Conservation (phyloP, 2,888 invertebrate genomes). For the Eubasilissa splendida region DNA sequence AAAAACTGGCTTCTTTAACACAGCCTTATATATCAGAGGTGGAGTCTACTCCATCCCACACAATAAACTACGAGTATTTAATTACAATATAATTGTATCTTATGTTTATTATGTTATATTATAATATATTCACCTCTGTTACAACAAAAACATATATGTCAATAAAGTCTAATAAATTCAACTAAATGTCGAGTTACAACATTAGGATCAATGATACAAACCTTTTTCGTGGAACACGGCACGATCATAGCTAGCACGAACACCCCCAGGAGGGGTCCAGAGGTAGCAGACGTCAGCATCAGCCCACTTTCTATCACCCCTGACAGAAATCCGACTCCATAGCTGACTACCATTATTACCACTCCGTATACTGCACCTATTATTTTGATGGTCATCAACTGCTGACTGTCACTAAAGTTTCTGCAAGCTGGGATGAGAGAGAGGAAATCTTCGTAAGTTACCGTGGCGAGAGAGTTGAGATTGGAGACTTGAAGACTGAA, state of each 20-base stretch:
- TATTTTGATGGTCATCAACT: constrained; percentile 79
- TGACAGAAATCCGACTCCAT: constrained; percentile 82
- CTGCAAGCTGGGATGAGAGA: constrained; percentile 81
- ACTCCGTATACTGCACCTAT: constrained; percentile 82
- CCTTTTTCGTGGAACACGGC: constrained; percentile 87
- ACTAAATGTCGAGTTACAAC: no score
- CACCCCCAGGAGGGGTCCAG: constrained; percentile 87
- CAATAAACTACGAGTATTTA: no score
- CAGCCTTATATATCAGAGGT: no score
- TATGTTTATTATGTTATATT: no score
- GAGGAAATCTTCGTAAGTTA: constrained; percentile 91
- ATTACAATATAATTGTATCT: no score
- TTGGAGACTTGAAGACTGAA: constrained; percentile 88
- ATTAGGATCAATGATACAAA: constrained; percentile 59
- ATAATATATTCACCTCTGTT: no score
- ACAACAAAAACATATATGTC: no score
- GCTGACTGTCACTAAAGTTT: constrained; percentile 80
- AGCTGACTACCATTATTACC: constrained; percentile 83
- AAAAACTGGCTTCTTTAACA: no score
- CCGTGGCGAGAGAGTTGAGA: constrained; percentile 88
- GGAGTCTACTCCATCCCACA: no score
- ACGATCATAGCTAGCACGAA: constrained; percentile 88
- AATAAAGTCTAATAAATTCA: no score
- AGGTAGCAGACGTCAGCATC: constrained; percentile 88
- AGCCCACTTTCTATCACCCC: constrained; percentile 89